phyloP scores from a whole-genome alignment of 2,888 invertebrate species.

The Sthenelais limicola region DNA sequence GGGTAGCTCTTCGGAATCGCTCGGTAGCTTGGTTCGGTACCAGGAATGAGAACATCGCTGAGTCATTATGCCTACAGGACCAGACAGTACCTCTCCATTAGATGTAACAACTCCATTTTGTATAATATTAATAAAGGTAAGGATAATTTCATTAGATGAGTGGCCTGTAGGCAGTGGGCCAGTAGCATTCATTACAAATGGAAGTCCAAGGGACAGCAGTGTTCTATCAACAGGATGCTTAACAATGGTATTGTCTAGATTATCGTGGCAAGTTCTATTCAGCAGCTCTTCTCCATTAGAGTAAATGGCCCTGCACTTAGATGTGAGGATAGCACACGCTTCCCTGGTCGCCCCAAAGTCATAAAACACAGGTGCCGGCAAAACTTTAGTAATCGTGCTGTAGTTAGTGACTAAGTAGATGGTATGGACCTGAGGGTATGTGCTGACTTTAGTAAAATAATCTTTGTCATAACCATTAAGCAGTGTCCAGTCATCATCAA shows the following conservation, averaged over 20 bases:
- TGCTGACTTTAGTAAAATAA: conserved; percentile 15
- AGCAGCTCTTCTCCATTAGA: conserved; percentile 35
- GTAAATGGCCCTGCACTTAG: conserved; percentile 18
- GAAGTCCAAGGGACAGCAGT: conserved; percentile 18
- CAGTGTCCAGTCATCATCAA: background rate
- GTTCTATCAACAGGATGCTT: conserved; percentile 24
- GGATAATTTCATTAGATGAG: conserved; percentile 1
- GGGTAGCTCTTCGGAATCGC: conserved; percentile 2
- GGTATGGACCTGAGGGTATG: conserved; percentile 20
- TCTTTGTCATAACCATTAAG: conserved; percentile 28
- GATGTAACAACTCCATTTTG: conserved; percentile 18
- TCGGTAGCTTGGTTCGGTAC: background rate
- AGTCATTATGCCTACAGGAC: conserved; percentile 20
- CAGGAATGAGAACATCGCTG: conserved; percentile 17
- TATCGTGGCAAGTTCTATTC: conserved; percentile 21
- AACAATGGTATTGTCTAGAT: background rate
- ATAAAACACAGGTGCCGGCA: conserved; percentile 14
- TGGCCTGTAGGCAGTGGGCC: conserved; percentile 4
- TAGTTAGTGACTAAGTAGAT: conserved; percentile 16
- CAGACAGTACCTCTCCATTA: conserved; percentile 32
- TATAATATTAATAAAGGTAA: conserved; percentile 36
- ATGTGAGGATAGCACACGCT: conserved; percentile 10
- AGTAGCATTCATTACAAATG: conserved; percentile 19
- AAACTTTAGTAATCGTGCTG: background rate
- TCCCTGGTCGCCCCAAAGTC: background rate